phyloP scores from a whole-genome alignment of 2,888 invertebrate species.

The Lymantria monacha region DNA sequence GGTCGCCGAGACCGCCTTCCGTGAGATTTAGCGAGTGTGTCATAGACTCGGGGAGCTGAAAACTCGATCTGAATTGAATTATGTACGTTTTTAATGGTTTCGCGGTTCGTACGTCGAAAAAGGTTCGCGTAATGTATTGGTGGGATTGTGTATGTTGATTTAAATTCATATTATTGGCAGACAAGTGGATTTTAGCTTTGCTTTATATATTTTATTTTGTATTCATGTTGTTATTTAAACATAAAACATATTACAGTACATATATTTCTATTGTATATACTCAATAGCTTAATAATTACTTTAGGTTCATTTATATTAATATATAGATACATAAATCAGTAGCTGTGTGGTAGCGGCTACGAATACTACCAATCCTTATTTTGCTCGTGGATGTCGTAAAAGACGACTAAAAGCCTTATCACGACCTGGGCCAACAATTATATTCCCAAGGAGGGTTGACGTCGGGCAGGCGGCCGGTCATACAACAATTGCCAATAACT shows the following conservation, averaged over 20 bases:
- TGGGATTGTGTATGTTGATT: conserved; percentile 55
- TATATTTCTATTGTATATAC: too few relatives aligned
- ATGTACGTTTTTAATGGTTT: conserved; percentile 69
- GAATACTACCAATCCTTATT: too few relatives aligned
- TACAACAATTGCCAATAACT: too few relatives aligned
- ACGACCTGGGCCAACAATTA: too few relatives aligned
- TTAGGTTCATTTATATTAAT: too few relatives aligned
- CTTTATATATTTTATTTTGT: conserved; percentile 22
- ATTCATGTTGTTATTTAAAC: conserved; percentile 12
- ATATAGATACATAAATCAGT: too few relatives aligned
- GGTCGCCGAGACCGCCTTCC: conserved; percentile 72
- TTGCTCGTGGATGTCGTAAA: too few relatives aligned
- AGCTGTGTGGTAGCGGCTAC: too few relatives aligned
- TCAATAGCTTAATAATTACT: too few relatives aligned
- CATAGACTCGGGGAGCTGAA: conserved; percentile 73
- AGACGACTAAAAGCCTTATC: too few relatives aligned
- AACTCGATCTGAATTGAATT: conserved; percentile 73
- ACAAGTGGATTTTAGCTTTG: conserved; percentile 33
- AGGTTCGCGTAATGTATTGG: conserved; percentile 61
- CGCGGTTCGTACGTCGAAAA: conserved; percentile 60
- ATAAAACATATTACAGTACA: not conserved
- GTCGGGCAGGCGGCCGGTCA: too few relatives aligned
- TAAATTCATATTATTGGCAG: conserved; percentile 56
- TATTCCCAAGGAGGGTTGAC: too few relatives aligned
- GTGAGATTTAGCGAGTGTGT: conserved; percentile 78